Base-by-base conservation (phyloP, 2,888 invertebrate species). In the Sepiola atlantica region DNA sequence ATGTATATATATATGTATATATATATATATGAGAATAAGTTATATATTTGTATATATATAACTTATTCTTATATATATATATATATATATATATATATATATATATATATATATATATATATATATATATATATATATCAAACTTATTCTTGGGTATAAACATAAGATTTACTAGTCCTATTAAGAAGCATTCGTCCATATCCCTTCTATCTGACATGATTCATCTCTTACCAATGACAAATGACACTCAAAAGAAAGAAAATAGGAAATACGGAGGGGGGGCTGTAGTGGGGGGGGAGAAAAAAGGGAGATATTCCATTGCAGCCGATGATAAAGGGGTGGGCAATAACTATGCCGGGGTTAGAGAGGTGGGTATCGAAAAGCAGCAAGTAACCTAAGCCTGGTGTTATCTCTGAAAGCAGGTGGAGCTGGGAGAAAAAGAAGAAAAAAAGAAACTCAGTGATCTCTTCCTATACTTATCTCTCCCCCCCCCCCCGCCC, bases 401-500 rank as follows among this genome's bases (percentile, higher is more conserved):
- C 77, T n/a, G n/a, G 77, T n/a, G 77, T 77, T 77, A 77, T 77
- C 77, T 77, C n/a, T 77, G 77, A 77, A 77, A 77, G 77, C 77
- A 77, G 77, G 77, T 32, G 77, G n/a, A 77, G 77, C 32, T 77
- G n/a, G n/a, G 21, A 57, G 77, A 77, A 32, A 45, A 45, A 45
- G 45, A 45, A 45, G 8, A 45, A 45, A 45, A 45, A 45, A 45
- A 45, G 4, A 45, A 32, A 12, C 77, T 18, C 14, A 18, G 77
- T 77, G 18, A n/a, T 77, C 77, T 77, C 77, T 77, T 32, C 77
- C n/a, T n/a, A 14, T n/a, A 77, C 77, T 77, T 77, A 77, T 77
- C n/a, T 77, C 77, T 8, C 45, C 45, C 45, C 45, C 45, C 45
- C n/a, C n/a, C n/a, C n/a, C n/a, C n/a, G n/a, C n/a, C n/a, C n/a